Evolutionary conservation across 2,113 vertebrate genomes (phyloP).

Genomic region (Vicugna pacos): DNA sequence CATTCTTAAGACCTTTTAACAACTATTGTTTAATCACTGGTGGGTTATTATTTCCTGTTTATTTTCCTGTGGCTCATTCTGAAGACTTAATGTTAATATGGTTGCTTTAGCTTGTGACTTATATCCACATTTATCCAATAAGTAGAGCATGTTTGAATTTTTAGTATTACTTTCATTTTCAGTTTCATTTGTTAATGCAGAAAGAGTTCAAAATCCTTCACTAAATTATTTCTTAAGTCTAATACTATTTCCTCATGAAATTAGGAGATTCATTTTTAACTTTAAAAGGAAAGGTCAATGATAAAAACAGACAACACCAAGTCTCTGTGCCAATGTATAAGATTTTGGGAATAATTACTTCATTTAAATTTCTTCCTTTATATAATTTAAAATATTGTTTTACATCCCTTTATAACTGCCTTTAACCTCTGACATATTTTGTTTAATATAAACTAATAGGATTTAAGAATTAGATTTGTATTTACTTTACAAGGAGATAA

Average conservation of each 20-base stretch:
- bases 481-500: background rate
- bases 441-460: background rate
- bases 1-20: background rate
- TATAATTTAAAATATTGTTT: background rate
- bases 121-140: background rate
- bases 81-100: background rate
- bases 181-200: background rate
- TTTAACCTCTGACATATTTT: background rate
- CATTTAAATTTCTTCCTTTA: background rate
- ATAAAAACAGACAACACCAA: background rate
- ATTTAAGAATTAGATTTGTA: background rate
- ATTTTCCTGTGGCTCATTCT: background rate
- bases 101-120: background rate
- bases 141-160: background rate
- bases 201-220: background rate
- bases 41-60: conserved; percentile 6
- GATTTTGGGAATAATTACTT: background rate
- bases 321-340: background rate
- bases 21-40: background rate
- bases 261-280: background rate
- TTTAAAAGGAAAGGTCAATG: background rate
- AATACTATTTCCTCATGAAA: background rate
- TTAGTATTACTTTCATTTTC: background rate
- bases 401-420: background rate
- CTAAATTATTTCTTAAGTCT: background rate